Evolutionary conservation across 2,888 invertebrate species (phyloP).

Genomic region (Chirona hameri): DNA sequence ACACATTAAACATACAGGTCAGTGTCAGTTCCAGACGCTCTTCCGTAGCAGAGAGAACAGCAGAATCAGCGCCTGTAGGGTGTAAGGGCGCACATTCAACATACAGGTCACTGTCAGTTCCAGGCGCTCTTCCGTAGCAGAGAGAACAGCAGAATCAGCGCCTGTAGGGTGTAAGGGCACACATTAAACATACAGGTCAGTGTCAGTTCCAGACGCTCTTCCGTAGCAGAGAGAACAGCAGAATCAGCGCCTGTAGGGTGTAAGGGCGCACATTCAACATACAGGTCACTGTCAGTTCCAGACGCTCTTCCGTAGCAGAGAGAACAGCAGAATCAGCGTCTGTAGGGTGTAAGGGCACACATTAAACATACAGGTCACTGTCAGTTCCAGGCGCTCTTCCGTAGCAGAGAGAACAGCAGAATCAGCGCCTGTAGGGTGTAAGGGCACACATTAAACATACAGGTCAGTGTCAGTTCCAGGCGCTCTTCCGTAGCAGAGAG

Average conservation of each 20-base stretch:
- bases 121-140: conserved; percentile 83
- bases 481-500: conserved; percentile 77
- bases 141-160: conserved; percentile 69
- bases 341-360: too few species aligned
- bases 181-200: too few species aligned
- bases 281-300: too few species aligned
- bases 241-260: conserved; percentile 62
- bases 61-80: conserved; percentile 60
- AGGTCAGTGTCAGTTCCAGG: too few species aligned
- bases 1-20: too few species aligned
- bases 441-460: too few species aligned
- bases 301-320: conserved; percentile 78
- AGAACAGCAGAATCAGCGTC: conserved; percentile 67
- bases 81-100: too few species aligned
- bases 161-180: too few species aligned
- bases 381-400: conserved; percentile 93
- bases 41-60: conserved; percentile 81
- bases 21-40: conserved; percentile 90
- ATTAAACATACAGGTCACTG: too few species aligned
- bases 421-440: conserved; percentile 65
- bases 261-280: too few species aligned
- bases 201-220: conserved; percentile 92
- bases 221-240: conserved; percentile 74
- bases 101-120: too few species aligned
- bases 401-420: conserved; percentile 70